These are phyloP conservation scores for Rafetus swinhoei DNA, from an alignment of 2,113 vertebrate species.

Conservation along the genomic window DNA sequence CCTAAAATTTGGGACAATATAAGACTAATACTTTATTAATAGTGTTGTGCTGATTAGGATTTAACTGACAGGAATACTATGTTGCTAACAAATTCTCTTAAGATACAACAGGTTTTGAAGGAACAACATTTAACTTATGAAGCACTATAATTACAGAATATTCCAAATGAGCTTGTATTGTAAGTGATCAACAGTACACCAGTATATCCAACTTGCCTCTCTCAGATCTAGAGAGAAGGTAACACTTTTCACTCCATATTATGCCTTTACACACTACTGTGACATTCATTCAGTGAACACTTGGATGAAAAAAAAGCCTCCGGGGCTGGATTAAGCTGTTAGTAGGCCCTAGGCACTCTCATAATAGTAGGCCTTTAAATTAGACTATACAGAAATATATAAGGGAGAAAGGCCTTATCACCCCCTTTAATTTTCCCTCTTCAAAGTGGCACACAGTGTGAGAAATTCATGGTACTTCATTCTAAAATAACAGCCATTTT, in stretches of 20 bases:
- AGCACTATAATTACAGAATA: not conserved
- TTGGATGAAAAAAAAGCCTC: not conserved
- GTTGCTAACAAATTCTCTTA: not conserved
- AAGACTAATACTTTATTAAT: slow-evolving; percentile 6
- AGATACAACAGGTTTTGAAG: not conserved
- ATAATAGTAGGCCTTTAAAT: no score
- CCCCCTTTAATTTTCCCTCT: no score
- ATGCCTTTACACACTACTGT: not conserved
- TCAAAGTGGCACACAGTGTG: no score
- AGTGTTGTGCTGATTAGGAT: not conserved
- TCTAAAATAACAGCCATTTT: no score
- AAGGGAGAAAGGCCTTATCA: no score
- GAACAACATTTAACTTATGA: not conserved
- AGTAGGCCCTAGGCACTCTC: no score
- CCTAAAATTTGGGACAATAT: not conserved
- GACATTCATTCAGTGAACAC: not conserved
- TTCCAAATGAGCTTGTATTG: not conserved
- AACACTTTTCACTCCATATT: not conserved
- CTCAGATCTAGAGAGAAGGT: not conserved
- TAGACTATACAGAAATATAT: no score
- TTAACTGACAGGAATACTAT: slow-evolving; percentile 19
- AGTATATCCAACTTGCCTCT: not conserved
- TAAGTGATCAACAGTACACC: not conserved
- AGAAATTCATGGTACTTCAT: no score
- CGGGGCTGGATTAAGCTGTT: no score